Percentiles rank a stretch among this genome's conserved stretches.
Evolutionary conservation across 2,113 vertebrate species (phyloP).

Genomic region (Daboia siamensis): DNA sequence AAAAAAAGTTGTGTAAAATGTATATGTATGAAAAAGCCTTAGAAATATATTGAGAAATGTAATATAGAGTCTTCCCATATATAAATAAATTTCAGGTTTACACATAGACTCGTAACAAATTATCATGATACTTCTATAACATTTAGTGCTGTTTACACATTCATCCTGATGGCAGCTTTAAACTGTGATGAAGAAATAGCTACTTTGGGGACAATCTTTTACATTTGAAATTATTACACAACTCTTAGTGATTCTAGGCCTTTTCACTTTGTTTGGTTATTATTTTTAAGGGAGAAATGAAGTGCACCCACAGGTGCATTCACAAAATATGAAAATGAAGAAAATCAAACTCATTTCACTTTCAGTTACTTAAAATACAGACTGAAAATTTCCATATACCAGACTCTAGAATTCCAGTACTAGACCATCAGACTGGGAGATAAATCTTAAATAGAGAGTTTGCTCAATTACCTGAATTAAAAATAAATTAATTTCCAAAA

Average conservation of each 20-base stretch:
- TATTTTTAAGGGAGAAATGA: neutral
- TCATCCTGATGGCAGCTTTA: neutral
- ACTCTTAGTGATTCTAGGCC: neutral
- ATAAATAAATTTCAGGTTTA: neutral
- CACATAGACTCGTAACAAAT: neutral
- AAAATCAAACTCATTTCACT: neutral
- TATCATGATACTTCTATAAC: neutral
- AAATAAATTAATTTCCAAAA: neutral
- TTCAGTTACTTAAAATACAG: neutral
- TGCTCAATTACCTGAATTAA: neutral
- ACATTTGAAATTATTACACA: neutral
- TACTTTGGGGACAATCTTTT: neutral
- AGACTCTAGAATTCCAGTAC: neutral
- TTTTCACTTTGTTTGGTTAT: neutral
- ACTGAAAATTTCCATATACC: neutral
- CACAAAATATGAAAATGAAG: neutral
- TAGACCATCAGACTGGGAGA: neutral
- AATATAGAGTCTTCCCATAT: neutral
- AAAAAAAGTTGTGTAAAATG: neutral
- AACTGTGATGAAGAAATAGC: neutral
- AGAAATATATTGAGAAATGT: neutral
- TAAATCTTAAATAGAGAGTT: neutral
- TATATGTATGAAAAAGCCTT: neutral
- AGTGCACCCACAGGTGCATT: neutral
- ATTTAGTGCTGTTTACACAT: neutral